phyloP scores from a whole-genome alignment of 2,888 invertebrate genomes.

The Cheilosia urbana region DNA sequence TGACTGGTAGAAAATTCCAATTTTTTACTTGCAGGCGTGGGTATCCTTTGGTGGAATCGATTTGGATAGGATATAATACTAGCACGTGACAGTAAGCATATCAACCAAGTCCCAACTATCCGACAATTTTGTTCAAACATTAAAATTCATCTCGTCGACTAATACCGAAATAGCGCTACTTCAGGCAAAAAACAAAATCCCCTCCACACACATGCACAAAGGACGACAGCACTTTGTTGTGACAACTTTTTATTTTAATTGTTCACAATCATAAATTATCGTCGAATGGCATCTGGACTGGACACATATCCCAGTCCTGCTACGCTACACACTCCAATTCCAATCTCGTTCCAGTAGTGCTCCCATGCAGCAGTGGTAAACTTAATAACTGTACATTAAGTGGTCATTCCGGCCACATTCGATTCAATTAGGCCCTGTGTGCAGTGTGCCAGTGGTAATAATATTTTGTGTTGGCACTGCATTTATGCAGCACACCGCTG shows the following conservation, averaged over 20 bases:
- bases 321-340: neutral
- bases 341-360: neutral
- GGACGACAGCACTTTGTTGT: conserved; percentile 57
- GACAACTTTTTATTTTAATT: conserved; percentile 69
- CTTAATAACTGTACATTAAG: conserved; percentile 68
- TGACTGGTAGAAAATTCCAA: too few species aligned
- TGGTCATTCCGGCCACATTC: conserved; percentile 63
- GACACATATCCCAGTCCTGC: conserved; percentile 51
- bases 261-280: conserved; percentile 69
- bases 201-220: neutral
- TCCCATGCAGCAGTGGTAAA: conserved; percentile 17
- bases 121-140: neutral
- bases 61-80: too few species aligned
- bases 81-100: too few species aligned
- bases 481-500: conserved; percentile 39
- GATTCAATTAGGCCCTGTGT: conserved; percentile 49
- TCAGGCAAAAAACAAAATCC: neutral
- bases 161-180: too few species aligned
- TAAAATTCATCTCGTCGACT: neutral
- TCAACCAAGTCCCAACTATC: too few species aligned
- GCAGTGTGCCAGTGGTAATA: conserved; percentile 20
- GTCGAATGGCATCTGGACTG: conserved; percentile 63
- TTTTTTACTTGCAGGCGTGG: too few species aligned
- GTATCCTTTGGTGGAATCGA: too few species aligned
- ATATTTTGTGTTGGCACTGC: conserved; percentile 62